Evolutionary conservation across 2,888 invertebrate species (phyloP).

Genomic region (Harpalus rufipes): DNA sequence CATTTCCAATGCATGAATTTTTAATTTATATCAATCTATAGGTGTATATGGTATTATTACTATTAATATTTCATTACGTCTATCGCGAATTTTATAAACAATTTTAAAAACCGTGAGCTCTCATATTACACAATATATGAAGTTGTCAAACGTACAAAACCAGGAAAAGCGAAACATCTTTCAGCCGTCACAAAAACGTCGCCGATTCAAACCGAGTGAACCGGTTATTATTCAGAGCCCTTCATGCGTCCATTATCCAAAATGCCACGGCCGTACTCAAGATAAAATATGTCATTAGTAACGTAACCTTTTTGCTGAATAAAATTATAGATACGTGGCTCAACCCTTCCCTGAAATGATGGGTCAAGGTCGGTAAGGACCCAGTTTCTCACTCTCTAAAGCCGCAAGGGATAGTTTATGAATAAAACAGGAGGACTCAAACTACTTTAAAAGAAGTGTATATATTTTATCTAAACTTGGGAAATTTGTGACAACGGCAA

Average conservation of each 20-base stretch:
- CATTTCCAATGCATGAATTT: too few species aligned
- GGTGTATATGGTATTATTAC: too few species aligned
- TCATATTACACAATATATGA: conserved; percentile 15
- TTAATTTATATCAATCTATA: too few species aligned
- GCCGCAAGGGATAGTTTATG: conserved; percentile 25
- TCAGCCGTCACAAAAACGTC: conserved; percentile 54
- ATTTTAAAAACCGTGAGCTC: neutral
- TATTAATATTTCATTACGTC: too few species aligned
- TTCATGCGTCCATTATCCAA: conserved; percentile 40
- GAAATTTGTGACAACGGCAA: neutral
- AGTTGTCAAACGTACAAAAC: conserved; percentile 32
- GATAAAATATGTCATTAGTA: conserved; percentile 53
- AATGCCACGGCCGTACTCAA: conserved; percentile 37
- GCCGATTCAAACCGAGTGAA: conserved; percentile 35
- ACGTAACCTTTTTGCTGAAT: conserved; percentile 43
- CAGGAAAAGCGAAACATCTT: conserved; percentile 43
- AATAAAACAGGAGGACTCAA: neutral
- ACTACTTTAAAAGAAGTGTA: neutral
- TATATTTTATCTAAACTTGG: neutral
- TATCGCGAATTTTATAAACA: too few species aligned
- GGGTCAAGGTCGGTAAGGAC: conserved; percentile 4
- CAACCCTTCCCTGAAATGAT: conserved; percentile 55
- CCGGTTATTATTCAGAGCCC: conserved; percentile 56
- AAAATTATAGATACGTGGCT: conserved; percentile 62
- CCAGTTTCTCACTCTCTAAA: neutral